Evolutionary conservation across 2,113 vertebrate species (phyloP).

Genomic region (Gyps fulvus): DNA sequence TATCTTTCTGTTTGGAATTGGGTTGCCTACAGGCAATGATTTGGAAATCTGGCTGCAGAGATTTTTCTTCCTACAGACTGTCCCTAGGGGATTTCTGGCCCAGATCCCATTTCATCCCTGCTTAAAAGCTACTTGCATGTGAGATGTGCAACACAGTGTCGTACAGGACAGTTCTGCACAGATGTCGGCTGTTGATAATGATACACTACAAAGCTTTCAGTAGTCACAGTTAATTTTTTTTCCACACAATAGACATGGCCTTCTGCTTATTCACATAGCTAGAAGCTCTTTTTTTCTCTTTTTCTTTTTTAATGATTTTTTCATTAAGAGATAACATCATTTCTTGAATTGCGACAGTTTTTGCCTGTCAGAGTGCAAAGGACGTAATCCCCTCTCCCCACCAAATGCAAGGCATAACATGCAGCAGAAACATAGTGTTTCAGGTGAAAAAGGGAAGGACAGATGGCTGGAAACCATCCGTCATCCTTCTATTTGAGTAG

Average conservation of each 20-base stretch:
- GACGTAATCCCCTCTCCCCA: neutral
- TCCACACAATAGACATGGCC: neutral
- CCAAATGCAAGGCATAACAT: neutral
- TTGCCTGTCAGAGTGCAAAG: neutral
- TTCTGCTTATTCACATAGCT: neutral
- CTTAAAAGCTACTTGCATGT: slow-evolving; percentile 28
- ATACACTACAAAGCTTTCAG: neutral
- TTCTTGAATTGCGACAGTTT: neutral
- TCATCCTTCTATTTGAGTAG: neutral
- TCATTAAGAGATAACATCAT: neutral
- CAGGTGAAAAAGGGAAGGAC: neutral
- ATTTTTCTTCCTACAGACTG: neutral
- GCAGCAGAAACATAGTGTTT: neutral
- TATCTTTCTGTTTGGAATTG: slow-evolving; percentile 19
- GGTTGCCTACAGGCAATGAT: slow-evolving; percentile 39
- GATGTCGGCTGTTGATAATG: slow-evolving; percentile 42
- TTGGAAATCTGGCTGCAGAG: slow-evolving; percentile 30
- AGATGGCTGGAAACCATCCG: neutral
- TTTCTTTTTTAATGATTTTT: neutral
- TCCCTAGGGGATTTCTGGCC: slow-evolving; percentile 37
- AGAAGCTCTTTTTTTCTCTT: neutral
- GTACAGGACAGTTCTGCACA: slow-evolving; percentile 18
- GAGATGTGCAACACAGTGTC: slow-evolving; percentile 22
- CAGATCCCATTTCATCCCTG: slow-evolving; percentile 37
- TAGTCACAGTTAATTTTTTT: neutral